These are phyloP conservation scores for Meganola albula DNA, from an alignment of 2,888 invertebrate genomes.

Conservation along the genomic window DNA sequence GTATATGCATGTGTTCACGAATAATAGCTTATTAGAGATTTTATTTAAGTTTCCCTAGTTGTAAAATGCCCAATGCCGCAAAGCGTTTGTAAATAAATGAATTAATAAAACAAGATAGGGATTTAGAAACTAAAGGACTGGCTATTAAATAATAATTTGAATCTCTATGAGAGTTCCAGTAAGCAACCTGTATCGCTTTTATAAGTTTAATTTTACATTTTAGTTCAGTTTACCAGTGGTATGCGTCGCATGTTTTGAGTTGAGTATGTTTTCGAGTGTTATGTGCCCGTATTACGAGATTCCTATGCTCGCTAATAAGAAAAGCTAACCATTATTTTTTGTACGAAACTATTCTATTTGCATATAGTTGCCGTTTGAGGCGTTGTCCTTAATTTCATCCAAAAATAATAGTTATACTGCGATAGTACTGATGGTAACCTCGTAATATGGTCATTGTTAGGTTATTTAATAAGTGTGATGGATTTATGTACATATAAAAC, in stretches of 20 bases:
- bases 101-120: conserved; percentile 34
- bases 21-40: conserved; percentile 18
- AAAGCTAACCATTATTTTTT: neutral
- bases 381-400: too few species aligned
- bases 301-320: neutral
- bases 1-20: conserved; percentile 17
- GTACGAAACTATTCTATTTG: too few species aligned
- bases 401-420: too few species aligned
- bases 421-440: too few species aligned
- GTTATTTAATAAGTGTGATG: too few species aligned
- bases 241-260: too few species aligned
- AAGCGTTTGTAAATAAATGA: conserved; percentile 63
- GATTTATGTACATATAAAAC: too few species aligned
- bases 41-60: conserved; percentile 16
- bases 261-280: too few species aligned
- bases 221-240: conserved; percentile 21
- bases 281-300: too few species aligned
- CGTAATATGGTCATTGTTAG: conserved; percentile 14
- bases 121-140: conserved; percentile 66
- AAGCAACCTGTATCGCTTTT: too few species aligned
- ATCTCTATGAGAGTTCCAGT: conserved; percentile 67
- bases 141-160: conserved; percentile 51
- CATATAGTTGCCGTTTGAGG: too few species aligned
- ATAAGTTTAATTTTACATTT: conserved; percentile 17
- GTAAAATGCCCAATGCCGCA: conserved; percentile 43